Percentiles rank a stretch among this genome's conserved stretches.
These are phyloP conservation scores for Macropis europaea DNA, from an alignment of 2,888 invertebrate genomes.

Conservation along the genomic window DNA sequence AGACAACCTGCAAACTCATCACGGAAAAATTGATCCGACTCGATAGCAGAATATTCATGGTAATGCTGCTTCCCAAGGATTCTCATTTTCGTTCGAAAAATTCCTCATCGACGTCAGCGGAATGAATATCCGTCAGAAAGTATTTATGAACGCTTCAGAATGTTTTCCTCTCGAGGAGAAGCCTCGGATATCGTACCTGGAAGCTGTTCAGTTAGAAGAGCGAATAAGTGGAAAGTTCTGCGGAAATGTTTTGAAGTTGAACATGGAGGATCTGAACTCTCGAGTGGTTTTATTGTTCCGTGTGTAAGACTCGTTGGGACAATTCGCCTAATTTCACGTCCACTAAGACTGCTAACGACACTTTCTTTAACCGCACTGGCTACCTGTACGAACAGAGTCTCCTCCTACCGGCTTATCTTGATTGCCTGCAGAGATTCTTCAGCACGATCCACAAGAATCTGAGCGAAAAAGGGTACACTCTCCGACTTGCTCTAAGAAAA, in stretches of 20 bases:
- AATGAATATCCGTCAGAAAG: too few species aligned
- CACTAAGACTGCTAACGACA: constrained; percentile 28
- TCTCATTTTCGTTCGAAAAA: not conserved
- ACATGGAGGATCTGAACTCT: too few species aligned
- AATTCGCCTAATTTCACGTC: constrained; percentile 9
- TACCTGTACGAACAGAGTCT: constrained; percentile 21
- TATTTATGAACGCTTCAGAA: too few species aligned
- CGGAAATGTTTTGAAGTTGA: too few species aligned
- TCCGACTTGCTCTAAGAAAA: constrained; percentile 9
- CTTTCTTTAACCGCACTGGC: constrained; percentile 10
- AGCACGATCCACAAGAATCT: constrained; percentile 41
- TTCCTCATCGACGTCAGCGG: too few species aligned
- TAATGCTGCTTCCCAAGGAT: not conserved
- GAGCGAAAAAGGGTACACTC: not conserved
- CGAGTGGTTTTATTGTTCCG: too few species aligned
- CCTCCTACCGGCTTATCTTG: constrained; percentile 50
- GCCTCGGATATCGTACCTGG: too few species aligned
- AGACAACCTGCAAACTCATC: not conserved
- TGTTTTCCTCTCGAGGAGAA: too few species aligned
- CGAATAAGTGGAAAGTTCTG: too few species aligned
- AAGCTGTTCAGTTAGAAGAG: too few species aligned
- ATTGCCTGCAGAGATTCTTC: constrained; percentile 51
- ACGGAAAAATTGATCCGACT: not conserved
- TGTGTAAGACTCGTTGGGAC: not conserved
- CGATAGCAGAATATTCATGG: not conserved